These are phyloP conservation scores for Nesogale talazaci DNA, from an alignment of 2,113 vertebrate genomes.

Conservation along the genomic window DNA sequence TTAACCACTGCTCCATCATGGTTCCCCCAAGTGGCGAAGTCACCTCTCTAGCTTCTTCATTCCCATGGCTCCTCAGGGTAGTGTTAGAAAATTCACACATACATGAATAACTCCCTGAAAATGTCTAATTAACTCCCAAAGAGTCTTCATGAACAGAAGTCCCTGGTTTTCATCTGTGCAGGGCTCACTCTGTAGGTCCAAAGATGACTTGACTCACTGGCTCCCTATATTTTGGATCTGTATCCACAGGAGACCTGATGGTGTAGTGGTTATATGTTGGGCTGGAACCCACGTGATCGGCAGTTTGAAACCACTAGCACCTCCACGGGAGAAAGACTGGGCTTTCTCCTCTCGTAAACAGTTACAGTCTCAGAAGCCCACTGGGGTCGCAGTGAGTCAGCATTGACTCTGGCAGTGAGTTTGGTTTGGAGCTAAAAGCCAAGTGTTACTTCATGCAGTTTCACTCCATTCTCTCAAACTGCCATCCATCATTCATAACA, in stretches of 20 bases:
- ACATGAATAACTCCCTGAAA: neutral
- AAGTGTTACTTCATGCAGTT: slow-evolving; percentile 49
- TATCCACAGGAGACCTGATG: neutral
- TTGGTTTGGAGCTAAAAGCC: no score
- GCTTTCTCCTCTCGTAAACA: no score
- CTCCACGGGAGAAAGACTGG: no score
- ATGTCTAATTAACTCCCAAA: neutral
- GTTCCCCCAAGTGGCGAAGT: neutral
- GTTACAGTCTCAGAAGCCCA: no score
- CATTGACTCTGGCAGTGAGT: no score
- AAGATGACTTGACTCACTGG: neutral
- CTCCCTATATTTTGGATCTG: slow-evolving; percentile 37
- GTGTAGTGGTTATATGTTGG: no score
- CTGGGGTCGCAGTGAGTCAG: no score
- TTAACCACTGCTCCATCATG: neutral
- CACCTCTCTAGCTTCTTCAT: neutral
- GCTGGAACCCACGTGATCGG: no score
- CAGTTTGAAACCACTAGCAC: no score
- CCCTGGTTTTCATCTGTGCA: slow-evolving; percentile 30
- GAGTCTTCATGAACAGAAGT: slow-evolving; percentile 10
- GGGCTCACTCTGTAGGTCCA: neutral
- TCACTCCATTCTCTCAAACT: slow-evolving; percentile 53
- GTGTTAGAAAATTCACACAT: slow-evolving; percentile 31
- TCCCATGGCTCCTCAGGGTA: neutral
- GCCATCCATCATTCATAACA: slow-evolving; percentile 35